Evolutionary conservation across 2,113 vertebrate genomes (phyloP).

Genomic region (Talpa occidentalis): DNA sequence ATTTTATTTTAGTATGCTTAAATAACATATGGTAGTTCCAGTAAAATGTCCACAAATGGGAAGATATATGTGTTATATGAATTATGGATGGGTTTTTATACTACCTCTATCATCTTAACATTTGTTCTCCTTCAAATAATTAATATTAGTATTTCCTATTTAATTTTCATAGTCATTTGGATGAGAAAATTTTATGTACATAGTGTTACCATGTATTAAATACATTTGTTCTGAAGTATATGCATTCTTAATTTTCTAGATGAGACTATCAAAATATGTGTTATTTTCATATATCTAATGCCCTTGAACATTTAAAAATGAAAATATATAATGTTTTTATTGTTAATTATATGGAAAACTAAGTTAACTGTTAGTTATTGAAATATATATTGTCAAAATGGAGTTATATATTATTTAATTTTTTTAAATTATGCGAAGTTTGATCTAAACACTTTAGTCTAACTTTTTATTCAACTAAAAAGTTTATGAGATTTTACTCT

Average conservation of each 20-base stretch:
- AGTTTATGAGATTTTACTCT: slow-evolving; percentile 49
- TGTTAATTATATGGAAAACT: slow-evolving; percentile 57
- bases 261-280: slow-evolving; percentile 17
- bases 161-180: neutral
- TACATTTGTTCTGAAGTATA: slow-evolving; percentile 18
- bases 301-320: slow-evolving; percentile 45
- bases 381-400: slow-evolving; percentile 43
- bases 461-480: slow-evolving; percentile 64
- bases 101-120: neutral
- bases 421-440: slow-evolving; percentile 67
- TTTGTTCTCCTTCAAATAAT: slow-evolving; percentile 20
- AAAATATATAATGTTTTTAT: slow-evolving; percentile 61
- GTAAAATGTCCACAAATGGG: neutral
- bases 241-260: slow-evolving; percentile 57
- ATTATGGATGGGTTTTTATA: neutral
- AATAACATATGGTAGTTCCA: slow-evolving; percentile 17
- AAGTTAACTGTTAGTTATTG: slow-evolving; percentile 39
- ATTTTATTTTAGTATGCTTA: slow-evolving; percentile 4
- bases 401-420: slow-evolving; percentile 69
- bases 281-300: slow-evolving; percentile 42
- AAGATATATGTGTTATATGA: neutral
- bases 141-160: slow-evolving; percentile 27
- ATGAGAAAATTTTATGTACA: slow-evolving; percentile 22
- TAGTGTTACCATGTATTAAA: slow-evolving; percentile 21
- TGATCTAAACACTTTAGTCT: slow-evolving; percentile 55